These are phyloP conservation scores for Listronotus bonariensis DNA, from an alignment of 1,140 invertebrate genomes.

Conservation along the genomic window DNA sequence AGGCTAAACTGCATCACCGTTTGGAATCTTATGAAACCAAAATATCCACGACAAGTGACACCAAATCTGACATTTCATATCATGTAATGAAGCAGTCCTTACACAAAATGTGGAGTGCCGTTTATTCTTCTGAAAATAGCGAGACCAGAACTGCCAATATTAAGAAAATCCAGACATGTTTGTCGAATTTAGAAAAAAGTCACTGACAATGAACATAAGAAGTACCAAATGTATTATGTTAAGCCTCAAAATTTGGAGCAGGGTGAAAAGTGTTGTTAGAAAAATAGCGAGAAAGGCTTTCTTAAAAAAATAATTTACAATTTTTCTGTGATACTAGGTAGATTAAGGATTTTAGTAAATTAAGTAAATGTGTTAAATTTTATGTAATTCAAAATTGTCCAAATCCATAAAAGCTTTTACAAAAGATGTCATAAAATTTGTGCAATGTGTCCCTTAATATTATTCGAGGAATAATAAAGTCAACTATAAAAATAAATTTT, in stretches of 20 bases:
- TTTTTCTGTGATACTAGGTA: too few species aligned
- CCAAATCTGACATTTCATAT: constrained; percentile 28
- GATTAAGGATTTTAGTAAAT: too few species aligned
- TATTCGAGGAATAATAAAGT: too few species aligned
- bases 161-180: constrained; percentile 27
- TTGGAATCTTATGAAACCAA: constrained; percentile 33
- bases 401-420: too few species aligned
- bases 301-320: too few species aligned
- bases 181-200: constrained; percentile 31
- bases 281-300: too few species aligned
- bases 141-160: constrained; percentile 26
- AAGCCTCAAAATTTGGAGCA: neutral
- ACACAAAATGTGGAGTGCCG: constrained; percentile 31
- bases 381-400: too few species aligned
- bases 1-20: constrained; percentile 19
- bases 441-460: too few species aligned
- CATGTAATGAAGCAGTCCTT: constrained; percentile 34
- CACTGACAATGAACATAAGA: constrained; percentile 28
- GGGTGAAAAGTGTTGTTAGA: constrained; percentile 25
- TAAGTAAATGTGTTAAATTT: too few species aligned
- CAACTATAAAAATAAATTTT: too few species aligned
- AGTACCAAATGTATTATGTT: constrained; percentile 28
- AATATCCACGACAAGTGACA: constrained; percentile 20
- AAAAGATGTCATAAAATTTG: too few species aligned
- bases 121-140: constrained; percentile 28